phyloP scores from a whole-genome alignment of 2,113 vertebrate genomes.

The Hucho hucho region DNA sequence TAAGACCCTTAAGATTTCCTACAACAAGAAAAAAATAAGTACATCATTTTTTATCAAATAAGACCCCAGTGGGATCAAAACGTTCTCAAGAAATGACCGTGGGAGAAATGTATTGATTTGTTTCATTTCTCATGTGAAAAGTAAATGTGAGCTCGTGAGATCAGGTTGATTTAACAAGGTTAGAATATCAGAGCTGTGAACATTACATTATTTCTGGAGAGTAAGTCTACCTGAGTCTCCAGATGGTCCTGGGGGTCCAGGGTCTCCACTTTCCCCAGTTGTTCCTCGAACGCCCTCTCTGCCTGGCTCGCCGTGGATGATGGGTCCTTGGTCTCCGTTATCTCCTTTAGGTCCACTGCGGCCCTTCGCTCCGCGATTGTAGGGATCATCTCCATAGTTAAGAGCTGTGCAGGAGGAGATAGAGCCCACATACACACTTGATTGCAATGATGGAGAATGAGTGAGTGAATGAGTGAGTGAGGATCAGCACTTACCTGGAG shows the following conservation, averaged over 20 bases:
- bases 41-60: neutral
- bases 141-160: no score
- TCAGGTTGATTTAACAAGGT: no score
- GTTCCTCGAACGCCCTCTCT: slow-evolving; percentile 77
- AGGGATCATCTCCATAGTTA: neutral
- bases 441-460: no score
- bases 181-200: no score
- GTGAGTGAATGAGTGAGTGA: neutral
- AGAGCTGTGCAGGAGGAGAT: neutral
- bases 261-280: slow-evolving; percentile 82
- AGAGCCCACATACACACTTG: no score
- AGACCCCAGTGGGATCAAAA: neutral
- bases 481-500: slow-evolving; percentile 71
- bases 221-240: slow-evolving; percentile 75
- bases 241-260: slow-evolving; percentile 74
- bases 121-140: neutral
- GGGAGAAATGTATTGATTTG: neutral
- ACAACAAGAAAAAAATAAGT: neutral
- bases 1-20: neutral
- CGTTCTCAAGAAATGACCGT: neutral
- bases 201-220: no score
- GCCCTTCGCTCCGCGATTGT: slow-evolving; percentile 21
- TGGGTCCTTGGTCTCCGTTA: slow-evolving; percentile 8
- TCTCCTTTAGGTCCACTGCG: no score
- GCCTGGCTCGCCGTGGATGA: slow-evolving; percentile 68